Evolutionary conservation across 2,113 vertebrate genomes (phyloP).

Genomic region (Acinonyx jubatus): DNA sequence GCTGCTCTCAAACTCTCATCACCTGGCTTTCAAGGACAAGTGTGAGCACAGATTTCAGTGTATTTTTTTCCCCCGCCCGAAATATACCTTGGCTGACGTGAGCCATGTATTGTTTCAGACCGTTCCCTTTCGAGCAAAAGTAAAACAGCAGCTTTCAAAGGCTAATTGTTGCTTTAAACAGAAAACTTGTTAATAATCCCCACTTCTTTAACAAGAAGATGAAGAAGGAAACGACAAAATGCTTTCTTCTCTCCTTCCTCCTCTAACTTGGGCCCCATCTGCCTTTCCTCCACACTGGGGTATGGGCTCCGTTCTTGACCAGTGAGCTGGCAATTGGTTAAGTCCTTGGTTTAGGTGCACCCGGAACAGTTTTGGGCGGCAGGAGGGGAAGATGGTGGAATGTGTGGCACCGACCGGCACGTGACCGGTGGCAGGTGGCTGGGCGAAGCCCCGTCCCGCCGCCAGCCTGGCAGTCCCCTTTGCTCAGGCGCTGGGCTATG

Average conservation of each 20-base stretch:
- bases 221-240: not conserved
- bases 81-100: not conserved
- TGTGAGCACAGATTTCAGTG: not conserved
- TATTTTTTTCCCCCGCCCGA: constrained; percentile 29
- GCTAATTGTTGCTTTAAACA: constrained; percentile 8
- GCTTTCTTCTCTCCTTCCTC: not conserved
- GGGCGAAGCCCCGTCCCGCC: not conserved
- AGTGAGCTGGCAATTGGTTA: not conserved
- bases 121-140: constrained; percentile 22
- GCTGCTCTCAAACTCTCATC: not conserved
- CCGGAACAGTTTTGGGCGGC: not conserved
- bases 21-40: not conserved
- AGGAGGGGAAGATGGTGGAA: not conserved
- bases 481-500: not conserved
- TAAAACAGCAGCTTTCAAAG: constrained; percentile 9
- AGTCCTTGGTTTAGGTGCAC: not conserved
- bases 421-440: not conserved
- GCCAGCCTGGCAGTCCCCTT: not conserved
- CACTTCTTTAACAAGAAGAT: not conserved
- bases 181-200: not conserved
- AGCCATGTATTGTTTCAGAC: not conserved
- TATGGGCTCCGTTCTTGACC: not conserved
- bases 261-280: not conserved
- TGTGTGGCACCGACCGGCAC: not conserved
- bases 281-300: not conserved